Conservation (phyloP, 2,113 vertebrate species). For the Microcebus murinus region DNA sequence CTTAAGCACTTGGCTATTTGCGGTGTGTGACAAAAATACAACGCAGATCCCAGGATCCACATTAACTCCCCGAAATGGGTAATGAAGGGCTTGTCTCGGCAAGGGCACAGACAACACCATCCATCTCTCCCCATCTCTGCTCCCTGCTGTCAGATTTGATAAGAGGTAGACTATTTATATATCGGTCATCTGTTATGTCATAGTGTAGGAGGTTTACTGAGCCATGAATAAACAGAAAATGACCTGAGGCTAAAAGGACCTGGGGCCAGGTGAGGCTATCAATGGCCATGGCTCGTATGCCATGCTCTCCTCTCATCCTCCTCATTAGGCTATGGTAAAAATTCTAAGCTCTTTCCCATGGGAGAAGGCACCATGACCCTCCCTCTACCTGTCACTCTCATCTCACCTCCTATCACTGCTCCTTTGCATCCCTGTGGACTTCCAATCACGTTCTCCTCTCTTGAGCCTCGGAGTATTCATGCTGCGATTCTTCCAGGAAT, state of each 20-base stretch:
- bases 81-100: conserved; percentile 49
- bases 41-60: conserved; percentile 56
- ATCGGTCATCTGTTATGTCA: not conserved
- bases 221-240: conserved; percentile 42
- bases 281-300: not conserved
- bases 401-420: not conserved
- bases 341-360: not conserved
- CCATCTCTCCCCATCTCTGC: conserved; percentile 48
- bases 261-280: not conserved
- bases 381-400: not conserved
- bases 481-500: not conserved
- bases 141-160: conserved; percentile 49
- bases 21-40: conserved; percentile 46
- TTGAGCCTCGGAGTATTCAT: not conserved
- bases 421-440: not conserved
- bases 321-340: not conserved
- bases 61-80: conserved; percentile 53
- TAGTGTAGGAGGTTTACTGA: conserved; percentile 12
- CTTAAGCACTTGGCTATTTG: conserved; percentile 47
- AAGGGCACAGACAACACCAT: not conserved
- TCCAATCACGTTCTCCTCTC: not conserved
- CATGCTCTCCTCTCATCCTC: not conserved
- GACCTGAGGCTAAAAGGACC: not conserved
- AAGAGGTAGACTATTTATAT: not conserved
- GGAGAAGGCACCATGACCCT: not conserved